phyloP scores from a whole-genome alignment of 1,140 invertebrate genomes.

The Drosophila ananassae region DNA sequence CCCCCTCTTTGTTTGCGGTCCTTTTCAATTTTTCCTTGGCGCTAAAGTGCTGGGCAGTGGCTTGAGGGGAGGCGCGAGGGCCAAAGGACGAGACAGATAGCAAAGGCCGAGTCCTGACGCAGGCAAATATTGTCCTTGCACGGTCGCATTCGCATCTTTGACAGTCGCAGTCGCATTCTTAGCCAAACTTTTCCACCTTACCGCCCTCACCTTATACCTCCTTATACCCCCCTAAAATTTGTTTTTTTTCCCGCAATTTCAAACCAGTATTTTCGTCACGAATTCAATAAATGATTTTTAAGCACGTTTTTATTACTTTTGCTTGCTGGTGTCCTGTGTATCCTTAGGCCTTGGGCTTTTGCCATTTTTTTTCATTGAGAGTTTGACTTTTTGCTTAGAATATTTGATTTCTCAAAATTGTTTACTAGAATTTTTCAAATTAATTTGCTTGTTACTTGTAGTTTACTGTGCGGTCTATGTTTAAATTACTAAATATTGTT shows the following conservation, averaged over 20 bases:
- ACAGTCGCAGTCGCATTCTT: constrained; percentile 58
- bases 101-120: constrained; percentile 35
- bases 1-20: constrained; percentile 35
- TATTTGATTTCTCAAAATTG: not conserved
- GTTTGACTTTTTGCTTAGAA: not conserved
- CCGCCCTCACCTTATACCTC: not conserved
- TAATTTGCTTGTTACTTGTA: not conserved
- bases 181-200: not conserved
- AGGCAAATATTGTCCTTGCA: constrained; percentile 76
- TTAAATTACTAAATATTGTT: too few species aligned
- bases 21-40: constrained; percentile 64
- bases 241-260: not conserved
- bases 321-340: constrained; percentile 35
- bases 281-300: constrained; percentile 82
- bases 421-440: too few species aligned
- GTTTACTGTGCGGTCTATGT: not conserved
- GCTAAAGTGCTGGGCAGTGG: not conserved
- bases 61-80: not conserved
- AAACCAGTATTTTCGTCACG: constrained; percentile 72
- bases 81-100: constrained; percentile 11
- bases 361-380: not conserved
- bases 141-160: constrained; percentile 73
- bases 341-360: constrained; percentile 34
- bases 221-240: constrained; percentile 1
- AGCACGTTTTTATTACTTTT: constrained; percentile 80